Percentiles rank a stretch among this genome's conserved stretches.
Evolutionary conservation across 1,140 invertebrate species (phyloP).

Genomic region (Megathymus violae): DNA sequence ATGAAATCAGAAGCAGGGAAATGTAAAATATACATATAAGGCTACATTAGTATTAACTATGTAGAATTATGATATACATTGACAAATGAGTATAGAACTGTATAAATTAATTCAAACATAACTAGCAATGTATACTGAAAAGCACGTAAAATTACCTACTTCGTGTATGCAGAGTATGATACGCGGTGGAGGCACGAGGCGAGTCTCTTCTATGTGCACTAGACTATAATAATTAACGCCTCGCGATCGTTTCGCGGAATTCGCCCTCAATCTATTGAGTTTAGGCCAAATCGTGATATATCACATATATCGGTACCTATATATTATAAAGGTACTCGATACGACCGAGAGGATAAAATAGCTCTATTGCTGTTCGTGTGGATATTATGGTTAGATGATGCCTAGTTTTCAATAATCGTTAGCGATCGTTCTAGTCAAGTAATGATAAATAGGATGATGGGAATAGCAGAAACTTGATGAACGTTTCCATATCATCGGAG

Average conservation of each 20-base stretch:
- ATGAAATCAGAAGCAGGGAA: too few species aligned
- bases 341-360: too few species aligned
- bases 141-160: conserved; percentile 13
- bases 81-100: conserved; percentile 1
- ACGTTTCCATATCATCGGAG: too few species aligned
- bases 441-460: too few species aligned
- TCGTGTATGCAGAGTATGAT: conserved; percentile 2
- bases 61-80: neutral
- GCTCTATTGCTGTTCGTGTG: too few species aligned
- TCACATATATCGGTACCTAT: neutral
- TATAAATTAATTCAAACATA: conserved; percentile 1
- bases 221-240: conserved; percentile 70
- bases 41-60: too few species aligned
- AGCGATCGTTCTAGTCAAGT: too few species aligned
- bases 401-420: too few species aligned
- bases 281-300: conserved; percentile 18
- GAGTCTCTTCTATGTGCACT: conserved; percentile 52
- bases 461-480: too few species aligned
- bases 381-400: too few species aligned
- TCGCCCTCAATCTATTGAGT: conserved; percentile 38
- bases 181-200: conserved; percentile 24
- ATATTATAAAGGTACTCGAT: too few species aligned
- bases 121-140: conserved; percentile 18
- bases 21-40: too few species aligned
- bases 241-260: conserved; percentile 47